These are phyloP conservation scores for Venturia canescens DNA, from an alignment of 1,140 invertebrate genomes.

Conservation along the genomic window DNA sequence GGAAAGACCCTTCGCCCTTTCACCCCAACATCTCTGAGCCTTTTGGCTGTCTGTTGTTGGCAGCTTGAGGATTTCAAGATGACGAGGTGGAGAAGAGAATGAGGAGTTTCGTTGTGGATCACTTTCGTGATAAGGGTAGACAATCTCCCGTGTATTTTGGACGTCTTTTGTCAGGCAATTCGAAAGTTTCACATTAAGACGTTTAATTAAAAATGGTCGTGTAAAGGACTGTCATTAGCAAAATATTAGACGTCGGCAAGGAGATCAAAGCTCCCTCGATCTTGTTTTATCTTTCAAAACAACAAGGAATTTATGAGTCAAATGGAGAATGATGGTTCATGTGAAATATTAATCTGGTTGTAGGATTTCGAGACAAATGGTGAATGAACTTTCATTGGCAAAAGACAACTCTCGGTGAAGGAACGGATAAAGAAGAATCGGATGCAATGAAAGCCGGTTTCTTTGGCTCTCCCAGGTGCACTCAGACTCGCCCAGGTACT, in stretches of 20 bases:
- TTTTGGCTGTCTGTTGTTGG: constrained; percentile 29
- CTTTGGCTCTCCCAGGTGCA: constrained; percentile 18
- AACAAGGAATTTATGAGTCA: neutral
- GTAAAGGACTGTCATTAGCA: neutral
- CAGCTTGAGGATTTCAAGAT: constrained; percentile 22
- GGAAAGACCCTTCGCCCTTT: constrained; percentile 31
- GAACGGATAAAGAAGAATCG: constrained; percentile 17
- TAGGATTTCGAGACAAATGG: constrained; percentile 9
- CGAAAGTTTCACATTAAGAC: neutral
- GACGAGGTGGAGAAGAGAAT: neutral
- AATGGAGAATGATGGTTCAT: neutral
- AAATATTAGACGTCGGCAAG: neutral
- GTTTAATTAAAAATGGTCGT: constrained; percentile 26
- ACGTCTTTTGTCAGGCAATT: neutral
- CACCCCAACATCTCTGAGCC: neutral
- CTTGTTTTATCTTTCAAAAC: no score
- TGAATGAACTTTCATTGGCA: constrained; percentile 34
- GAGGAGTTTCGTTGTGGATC: constrained; percentile 20
- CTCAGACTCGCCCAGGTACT: neutral
- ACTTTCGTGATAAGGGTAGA: constrained; percentile 33
- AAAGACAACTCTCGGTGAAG: constrained; percentile 10
- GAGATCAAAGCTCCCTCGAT: neutral
- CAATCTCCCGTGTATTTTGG: neutral
- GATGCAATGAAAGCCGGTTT: constrained; percentile 20
- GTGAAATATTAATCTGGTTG: neutral